These are phyloP conservation scores for Salvelinus sp. DNA, from an alignment of 2,113 vertebrate species.

Conservation along the genomic window DNA sequence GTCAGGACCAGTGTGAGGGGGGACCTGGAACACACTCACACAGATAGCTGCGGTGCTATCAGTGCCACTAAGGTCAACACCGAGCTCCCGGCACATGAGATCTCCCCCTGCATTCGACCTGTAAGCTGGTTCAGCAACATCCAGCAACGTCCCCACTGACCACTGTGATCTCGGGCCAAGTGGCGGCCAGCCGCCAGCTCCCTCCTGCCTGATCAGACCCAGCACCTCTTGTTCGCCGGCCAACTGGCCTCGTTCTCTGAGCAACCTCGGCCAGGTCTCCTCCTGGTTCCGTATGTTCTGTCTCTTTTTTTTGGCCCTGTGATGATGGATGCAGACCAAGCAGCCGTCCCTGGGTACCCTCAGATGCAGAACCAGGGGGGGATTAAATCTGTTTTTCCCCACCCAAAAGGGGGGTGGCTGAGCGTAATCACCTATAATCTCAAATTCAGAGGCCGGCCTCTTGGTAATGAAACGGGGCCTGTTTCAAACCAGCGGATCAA, in stretches of 20 bases:
- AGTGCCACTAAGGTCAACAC: slow-evolving; percentile 68
- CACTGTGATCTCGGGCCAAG: slow-evolving; percentile 80
- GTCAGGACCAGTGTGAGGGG: slow-evolving; percentile 31
- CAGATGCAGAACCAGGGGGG: slow-evolving; percentile 68
- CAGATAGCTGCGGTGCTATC: slow-evolving; percentile 36
- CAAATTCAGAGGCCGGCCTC: slow-evolving; percentile 68
- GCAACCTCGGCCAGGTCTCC: slow-evolving; percentile 66
- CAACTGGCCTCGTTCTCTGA: slow-evolving; percentile 74
- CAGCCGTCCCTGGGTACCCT: slow-evolving; percentile 65
- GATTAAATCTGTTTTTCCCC: slow-evolving; percentile 70
- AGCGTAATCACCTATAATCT: slow-evolving; percentile 77
- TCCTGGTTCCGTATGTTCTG: slow-evolving; percentile 77
- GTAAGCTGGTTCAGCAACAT: slow-evolving; percentile 57
- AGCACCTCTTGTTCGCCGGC: slow-evolving; percentile 73
- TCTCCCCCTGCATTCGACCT: slow-evolving; percentile 52
- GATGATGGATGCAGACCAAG: slow-evolving; percentile 61
- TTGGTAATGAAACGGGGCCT: slow-evolving; percentile 68
- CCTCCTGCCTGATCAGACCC: slow-evolving; percentile 70
- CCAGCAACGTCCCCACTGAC: slow-evolving; percentile 68
- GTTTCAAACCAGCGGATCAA: slow-evolving; percentile 50
- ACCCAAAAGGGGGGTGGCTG: slow-evolving; percentile 66
- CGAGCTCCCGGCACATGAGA: slow-evolving; percentile 57
- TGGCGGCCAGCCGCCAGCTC: slow-evolving; percentile 50
- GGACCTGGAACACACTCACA: slow-evolving; percentile 27
- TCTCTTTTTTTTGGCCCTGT: slow-evolving; percentile 71